Evolutionary conservation across 2,113 vertebrate genomes (phyloP), one percentile per base, ranked within the genome.

Genomic region (Mobula hypostoma): DNA sequence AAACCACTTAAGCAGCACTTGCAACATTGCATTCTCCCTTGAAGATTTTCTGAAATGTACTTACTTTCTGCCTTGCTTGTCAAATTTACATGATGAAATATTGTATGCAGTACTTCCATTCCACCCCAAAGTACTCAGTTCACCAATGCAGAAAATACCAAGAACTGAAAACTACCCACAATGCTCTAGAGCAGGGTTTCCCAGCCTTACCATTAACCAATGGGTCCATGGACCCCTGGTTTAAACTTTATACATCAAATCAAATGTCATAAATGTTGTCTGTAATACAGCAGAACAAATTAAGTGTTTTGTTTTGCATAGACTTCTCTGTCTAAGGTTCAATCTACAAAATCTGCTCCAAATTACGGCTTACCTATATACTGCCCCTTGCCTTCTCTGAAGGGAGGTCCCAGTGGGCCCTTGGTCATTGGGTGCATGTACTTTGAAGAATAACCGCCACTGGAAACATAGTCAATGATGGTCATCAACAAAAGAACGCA

Each of bases 371-470:
- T 96, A 99, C 99, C 99, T 94, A 99, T 95, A 94, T 99, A 99
- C 96, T 99, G 98, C 92, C 99, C 99, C 95, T 99, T 99, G 96
- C 99, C 99, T 96, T 99, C 98, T 24, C 99, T 97, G 96, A 99
- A 99, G 0, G 98, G 99, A 7, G 99, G 99, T 94, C 99, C 99
- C 76, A 98, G 96, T 0, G 99, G 99, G 68, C 99, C 99, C 95
- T 99, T 99, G 96, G 99, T 97, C 98, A 99, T 98, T 95, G 98
- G 99, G 95, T 99, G 98, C 96, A 98, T 97, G 96, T 99, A 99
- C 96, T 99, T 98, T 96, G 99, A 97, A 66, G 98, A 96, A 5
- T 99, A 99, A 61, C 98, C 98, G 78, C 98, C 98, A 27, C 97
- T 98, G 1, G 96, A 0, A 94, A 95, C 68, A 48, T 96, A 24